These are phyloP conservation scores for Tragelaphus strepsiceros DNA, from an alignment of 2,113 vertebrate genomes.

Conservation along the genomic window DNA sequence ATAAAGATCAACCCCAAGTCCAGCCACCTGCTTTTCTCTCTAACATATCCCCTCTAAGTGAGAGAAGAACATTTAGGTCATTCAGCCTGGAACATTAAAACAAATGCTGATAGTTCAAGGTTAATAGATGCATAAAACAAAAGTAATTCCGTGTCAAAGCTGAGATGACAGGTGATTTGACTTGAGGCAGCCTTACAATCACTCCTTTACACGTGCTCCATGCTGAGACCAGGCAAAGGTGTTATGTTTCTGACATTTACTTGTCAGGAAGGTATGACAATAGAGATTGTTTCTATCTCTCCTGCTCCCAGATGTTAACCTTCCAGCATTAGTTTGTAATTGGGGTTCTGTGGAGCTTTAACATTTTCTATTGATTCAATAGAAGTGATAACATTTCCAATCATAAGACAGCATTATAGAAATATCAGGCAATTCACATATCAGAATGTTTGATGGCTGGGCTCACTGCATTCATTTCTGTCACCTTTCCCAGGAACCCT, in stretches of 20 bases:
- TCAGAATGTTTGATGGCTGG: constrained; percentile 88
- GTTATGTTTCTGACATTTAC: constrained; percentile 86
- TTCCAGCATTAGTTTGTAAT: constrained; percentile 87
- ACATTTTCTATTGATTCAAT: constrained; percentile 89
- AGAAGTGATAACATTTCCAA: constrained; percentile 87
- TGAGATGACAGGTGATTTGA: constrained; percentile 87
- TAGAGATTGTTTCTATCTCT: constrained; percentile 88
- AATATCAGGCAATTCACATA: constrained; percentile 88
- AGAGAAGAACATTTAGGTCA: constrained; percentile 83
- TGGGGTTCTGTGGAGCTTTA: constrained; percentile 84
- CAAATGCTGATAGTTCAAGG: constrained; percentile 89
- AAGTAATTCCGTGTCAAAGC: constrained; percentile 88
- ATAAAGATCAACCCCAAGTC: not conserved
- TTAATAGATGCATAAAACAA: constrained; percentile 90
- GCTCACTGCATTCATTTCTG: constrained; percentile 85
- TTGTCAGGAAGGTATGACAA: constrained; percentile 86
- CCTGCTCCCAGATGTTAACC: constrained; percentile 85
- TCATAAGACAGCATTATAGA: constrained; percentile 87
- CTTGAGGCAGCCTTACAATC: constrained; percentile 84
- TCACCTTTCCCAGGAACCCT: constrained; percentile 82
- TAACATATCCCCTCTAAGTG: constrained; percentile 64
- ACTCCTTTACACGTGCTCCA: constrained; percentile 83
- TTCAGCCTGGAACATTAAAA: constrained; percentile 85
- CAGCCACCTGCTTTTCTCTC: accelerated
- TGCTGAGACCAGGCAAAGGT: constrained; percentile 78